A percentile compares a stretch with the other conserved stretches of the same genome.
phyloP scores from a whole-genome alignment of 2,888 invertebrate species.

The Meandrusa payeni region DNA sequence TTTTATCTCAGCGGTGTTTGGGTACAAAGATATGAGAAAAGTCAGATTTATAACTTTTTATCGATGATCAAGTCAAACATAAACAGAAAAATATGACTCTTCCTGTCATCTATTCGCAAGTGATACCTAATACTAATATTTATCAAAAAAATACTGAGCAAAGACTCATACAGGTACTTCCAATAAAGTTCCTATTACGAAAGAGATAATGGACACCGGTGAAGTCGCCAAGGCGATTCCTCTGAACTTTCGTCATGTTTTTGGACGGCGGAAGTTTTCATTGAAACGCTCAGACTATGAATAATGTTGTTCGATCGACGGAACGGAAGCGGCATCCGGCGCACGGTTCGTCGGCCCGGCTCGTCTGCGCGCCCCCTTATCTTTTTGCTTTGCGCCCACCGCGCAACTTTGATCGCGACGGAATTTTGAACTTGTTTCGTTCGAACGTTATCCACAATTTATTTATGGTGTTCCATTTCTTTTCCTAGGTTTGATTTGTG shows the following conservation, averaged over 20 bases:
- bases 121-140: too few relatives aligned
- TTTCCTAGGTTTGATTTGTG: conserved; percentile 6
- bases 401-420: conserved; percentile 45
- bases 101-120: too few relatives aligned
- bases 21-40: too few relatives aligned
- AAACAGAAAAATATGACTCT: too few relatives aligned
- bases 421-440: conserved; percentile 46
- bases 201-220: conserved; percentile 32
- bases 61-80: too few relatives aligned
- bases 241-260: conserved; percentile 43
- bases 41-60: too few relatives aligned
- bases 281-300: conserved; percentile 47
- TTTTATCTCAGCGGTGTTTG: too few relatives aligned
- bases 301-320: conserved; percentile 47
- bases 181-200: too few relatives aligned
- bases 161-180: too few relatives aligned
- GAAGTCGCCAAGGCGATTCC: conserved; percentile 37
- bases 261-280: conserved; percentile 46
- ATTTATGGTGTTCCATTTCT: conserved; percentile 6
- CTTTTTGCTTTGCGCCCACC: conserved; percentile 38
- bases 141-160: too few relatives aligned
- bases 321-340: conserved; percentile 48
- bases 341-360: conserved; percentile 27
- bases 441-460: conserved; percentile 28
- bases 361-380: conserved; percentile 40